Evolutionary conservation across 2,888 invertebrate genomes (phyloP).

Genomic region (Drosophila stalkeri): DNA sequence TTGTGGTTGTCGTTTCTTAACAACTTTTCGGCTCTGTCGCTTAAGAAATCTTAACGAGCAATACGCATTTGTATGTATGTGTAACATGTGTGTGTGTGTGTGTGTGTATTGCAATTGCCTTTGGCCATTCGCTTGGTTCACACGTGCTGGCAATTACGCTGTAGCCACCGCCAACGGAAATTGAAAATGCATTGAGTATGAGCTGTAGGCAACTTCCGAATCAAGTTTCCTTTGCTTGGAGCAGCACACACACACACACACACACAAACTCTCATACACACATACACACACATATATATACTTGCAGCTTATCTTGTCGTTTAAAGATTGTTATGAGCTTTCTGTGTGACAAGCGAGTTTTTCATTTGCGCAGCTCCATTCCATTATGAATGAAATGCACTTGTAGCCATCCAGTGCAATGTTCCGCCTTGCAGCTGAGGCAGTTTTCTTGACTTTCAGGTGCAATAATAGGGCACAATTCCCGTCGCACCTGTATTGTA

Average conservation of each 20-base stretch:
- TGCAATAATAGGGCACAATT: conserved; percentile 49
- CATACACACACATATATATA: conserved; percentile 4
- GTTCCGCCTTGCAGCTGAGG: neutral
- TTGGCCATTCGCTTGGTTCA: conserved; percentile 15
- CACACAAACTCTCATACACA: neutral
- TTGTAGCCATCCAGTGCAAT: neutral
- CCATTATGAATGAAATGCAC: conserved; percentile 29
- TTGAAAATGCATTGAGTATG: conserved; percentile 62
- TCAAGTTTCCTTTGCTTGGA: conserved; percentile 53
- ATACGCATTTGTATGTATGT: conserved; percentile 16
- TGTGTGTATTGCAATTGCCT: neutral
- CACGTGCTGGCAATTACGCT: conserved; percentile 63
- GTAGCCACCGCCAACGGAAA: conserved; percentile 57
- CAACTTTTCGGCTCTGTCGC: conserved; percentile 15
- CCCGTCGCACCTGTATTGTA: conserved; percentile 4
- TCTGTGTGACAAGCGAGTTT: conserved; percentile 34
- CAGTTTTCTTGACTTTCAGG: conserved; percentile 38
- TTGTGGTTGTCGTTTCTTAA: conserved; percentile 19
- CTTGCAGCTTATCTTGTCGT: neutral
- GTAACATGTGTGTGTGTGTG: neutral
- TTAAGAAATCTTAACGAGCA: conserved; percentile 43
- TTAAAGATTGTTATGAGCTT: conserved; percentile 23
- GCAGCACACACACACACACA: conserved; percentile 11
- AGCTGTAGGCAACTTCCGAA: conserved; percentile 48
- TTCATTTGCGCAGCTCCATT: conserved; percentile 47